Base-by-base conservation (phyloP, 2,888 invertebrate genomes). In the Drosophila acutilabella region DNA sequence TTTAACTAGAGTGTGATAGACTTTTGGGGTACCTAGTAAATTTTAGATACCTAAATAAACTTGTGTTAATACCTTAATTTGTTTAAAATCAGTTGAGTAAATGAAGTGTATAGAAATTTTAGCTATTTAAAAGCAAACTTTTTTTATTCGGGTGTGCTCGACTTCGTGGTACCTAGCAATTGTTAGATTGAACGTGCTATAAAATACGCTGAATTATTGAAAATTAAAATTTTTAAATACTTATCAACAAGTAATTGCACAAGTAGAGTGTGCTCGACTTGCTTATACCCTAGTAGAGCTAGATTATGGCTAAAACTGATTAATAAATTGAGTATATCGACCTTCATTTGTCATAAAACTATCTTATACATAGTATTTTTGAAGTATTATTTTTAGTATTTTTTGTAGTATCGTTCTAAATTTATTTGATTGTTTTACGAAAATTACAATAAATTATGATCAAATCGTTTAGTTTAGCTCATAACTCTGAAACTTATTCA, bases 71-170 rank as follows among this genome's bases (percentile, higher is more conserved):
- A 1, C 26, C 26, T 2, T 4, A 7, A 6, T 1, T 26, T 6
- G 26, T 26, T 26, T 7, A 7, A 26, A 26, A 7, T 26, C 7
- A 18, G 16, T 48, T 58, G 20, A 56, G 53, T 36, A 45, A 56
- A 44, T 45, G 44, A 23, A 67, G 38, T 16, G 11, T 41, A 52
- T 45, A 7, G 36, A 51, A 44, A n/a, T 40, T 26, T 30, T 52
- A 52, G 36, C 11, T 20, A 33, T 7, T 26, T 26, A 1, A 4
- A 59, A 8, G n/a, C 33, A 36, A 44, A 53, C 54, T 60, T 44
- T 8, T 13, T 41, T 50, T 18, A 14, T 7, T n/a, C n/a, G n/a
- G 14, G 42, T 20, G 4, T 20, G 30, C 7, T 30, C 30, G 30
- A 30, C 30, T 30, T 30, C 8, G 0, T 30, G 8, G 2, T 0